phyloP scores from a whole-genome alignment of 2,888 invertebrate species.

The Andrena fulva region DNA sequence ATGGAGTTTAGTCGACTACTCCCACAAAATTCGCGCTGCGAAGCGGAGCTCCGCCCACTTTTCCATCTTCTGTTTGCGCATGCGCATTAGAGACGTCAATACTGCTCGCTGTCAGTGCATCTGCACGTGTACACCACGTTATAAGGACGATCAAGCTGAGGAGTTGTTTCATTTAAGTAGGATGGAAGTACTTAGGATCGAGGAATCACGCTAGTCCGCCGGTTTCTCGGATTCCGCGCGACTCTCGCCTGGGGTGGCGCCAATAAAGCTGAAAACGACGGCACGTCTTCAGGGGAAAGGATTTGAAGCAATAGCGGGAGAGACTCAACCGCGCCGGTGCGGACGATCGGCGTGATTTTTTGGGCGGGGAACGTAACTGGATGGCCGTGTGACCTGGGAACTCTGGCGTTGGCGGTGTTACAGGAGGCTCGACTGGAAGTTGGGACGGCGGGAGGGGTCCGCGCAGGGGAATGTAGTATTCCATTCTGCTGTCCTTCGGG shows the following conservation, averaged over 20 bases:
- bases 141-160: too few species aligned
- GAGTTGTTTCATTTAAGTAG: not conserved
- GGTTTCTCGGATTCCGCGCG: conserved; percentile 13
- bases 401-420: conserved; percentile 54
- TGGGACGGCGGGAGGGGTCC: conserved; percentile 73
- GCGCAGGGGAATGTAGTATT: conserved; percentile 68
- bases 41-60: too few species aligned
- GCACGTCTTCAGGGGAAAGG: conserved; percentile 33
- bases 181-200: conserved; percentile 1
- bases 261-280: conserved; percentile 37
- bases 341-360: conserved; percentile 44
- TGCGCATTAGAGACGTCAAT: too few species aligned
- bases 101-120: too few species aligned
- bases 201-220: conserved; percentile 2
- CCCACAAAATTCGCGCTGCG: too few species aligned
- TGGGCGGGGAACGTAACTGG: conserved; percentile 17
- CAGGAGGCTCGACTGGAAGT: conserved; percentile 70
- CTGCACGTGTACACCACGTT: too few species aligned
- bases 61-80: too few species aligned
- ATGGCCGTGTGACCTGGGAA: conserved; percentile 25
- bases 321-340: conserved; percentile 37
- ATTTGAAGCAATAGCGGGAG: conserved; percentile 18
- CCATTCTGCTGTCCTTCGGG: conserved; percentile 14
- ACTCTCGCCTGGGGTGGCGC: conserved; percentile 4
- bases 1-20: too few species aligned